Base-by-base conservation (phyloP, 2,113 vertebrate genomes). In the Holacanthus passer region DNA sequence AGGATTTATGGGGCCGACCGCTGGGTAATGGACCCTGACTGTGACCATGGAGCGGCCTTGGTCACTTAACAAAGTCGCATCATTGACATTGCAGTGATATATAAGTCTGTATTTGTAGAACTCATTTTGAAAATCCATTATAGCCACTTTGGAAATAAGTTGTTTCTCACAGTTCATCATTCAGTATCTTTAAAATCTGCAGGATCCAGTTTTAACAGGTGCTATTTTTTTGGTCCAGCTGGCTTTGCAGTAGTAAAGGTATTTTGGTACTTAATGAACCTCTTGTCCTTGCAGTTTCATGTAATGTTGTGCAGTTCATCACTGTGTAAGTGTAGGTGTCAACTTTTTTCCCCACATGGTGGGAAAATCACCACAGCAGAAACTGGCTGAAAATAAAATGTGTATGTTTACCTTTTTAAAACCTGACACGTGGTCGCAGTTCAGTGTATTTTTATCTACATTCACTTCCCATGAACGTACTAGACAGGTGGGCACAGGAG, bases 1-100 rank as follows among this genome's bases (percentile, higher is more conserved):
- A 85, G 84, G 85, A 89, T 92, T 92, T 88, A 92, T 88, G 83
- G 63, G 47, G 31, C 62, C 60, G 85, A 65, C 80, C 39, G 19
- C 59, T 48, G 87, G 68, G 60, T 89, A 92, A 88, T 73, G 87
- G 73, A 87, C 68, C 77, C 83, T 82, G 84, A 86, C 86, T 72
- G 79, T 88, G 88, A 83, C 88, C 82, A 47, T 83, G 87, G 71
- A 82, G 68, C 59, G 0, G 85, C 79, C 82, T 68, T 37, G 71
- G 67, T 68, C 79, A 72, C 83, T 77, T 66, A n/a, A 66, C 64
- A 78, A 81, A 74, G 77, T 80, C 27, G 39, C 70, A 58, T 59
- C 78, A 58, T 68, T 71, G 83, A 77, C 81, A 59, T 64, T 59
- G 68, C 29, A n/a, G 20, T 20, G 22, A 74, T 65, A 31, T 60